A percentile compares a stretch with the other conserved stretches of the same genome.
These are phyloP conservation scores for Eretmochelys imbricata DNA, from an alignment of 2,113 vertebrate species.

Conservation along the genomic window DNA sequence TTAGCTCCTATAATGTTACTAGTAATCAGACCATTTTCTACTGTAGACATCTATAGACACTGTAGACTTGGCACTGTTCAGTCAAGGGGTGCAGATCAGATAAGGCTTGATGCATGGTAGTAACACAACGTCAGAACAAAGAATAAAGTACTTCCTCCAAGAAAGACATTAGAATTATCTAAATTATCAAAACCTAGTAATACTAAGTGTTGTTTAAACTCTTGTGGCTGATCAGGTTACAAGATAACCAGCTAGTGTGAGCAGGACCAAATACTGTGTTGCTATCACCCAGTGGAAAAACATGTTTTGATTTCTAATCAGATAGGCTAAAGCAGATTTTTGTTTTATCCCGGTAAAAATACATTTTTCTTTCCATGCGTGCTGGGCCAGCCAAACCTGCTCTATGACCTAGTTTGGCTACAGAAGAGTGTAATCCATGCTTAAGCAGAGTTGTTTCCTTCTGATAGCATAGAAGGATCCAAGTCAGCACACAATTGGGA, in stretches of 20 bases:
- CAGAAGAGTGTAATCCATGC: not conserved
- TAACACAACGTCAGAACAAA: constrained; percentile 65
- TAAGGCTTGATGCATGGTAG: constrained; percentile 45
- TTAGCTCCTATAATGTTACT: not conserved
- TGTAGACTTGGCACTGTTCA: constrained; percentile 30
- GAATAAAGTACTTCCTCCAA: constrained; percentile 26
- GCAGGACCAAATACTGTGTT: not conserved
- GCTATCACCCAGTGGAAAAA: not conserved
- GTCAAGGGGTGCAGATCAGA: constrained; percentile 66
- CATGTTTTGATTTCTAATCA: not conserved
- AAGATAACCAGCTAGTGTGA: constrained; percentile 12
- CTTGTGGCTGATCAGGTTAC: constrained; percentile 31
- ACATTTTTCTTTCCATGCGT: not conserved
- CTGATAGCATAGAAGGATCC: not conserved
- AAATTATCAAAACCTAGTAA: constrained; percentile 47
- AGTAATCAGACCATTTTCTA: not conserved
- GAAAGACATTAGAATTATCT: constrained; percentile 25
- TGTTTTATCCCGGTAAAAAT: not conserved
- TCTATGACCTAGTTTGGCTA: not conserved
- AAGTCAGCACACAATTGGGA: not conserved
- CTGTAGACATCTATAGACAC: constrained; percentile 23
- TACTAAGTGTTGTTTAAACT: constrained; percentile 16
- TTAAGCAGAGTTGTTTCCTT: not conserved
- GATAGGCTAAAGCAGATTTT: not conserved
- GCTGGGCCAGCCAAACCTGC: not conserved